Conservation (phyloP, 1,140 invertebrate genomes). For the Caenorhabditis elegans region DNA sequence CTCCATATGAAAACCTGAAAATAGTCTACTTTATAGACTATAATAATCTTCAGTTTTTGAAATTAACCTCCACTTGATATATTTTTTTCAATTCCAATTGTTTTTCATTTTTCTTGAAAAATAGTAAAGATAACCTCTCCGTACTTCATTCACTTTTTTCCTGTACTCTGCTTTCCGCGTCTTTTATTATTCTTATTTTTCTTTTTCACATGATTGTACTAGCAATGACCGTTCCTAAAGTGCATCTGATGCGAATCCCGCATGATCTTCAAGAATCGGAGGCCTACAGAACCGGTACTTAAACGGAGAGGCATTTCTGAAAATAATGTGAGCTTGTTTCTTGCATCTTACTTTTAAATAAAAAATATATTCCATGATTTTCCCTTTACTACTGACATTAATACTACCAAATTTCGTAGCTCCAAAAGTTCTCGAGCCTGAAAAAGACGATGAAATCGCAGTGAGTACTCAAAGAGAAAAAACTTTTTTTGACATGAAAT, state of each 20-base stretch:
- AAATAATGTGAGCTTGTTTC: neutral
- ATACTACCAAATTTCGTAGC: too few species aligned
- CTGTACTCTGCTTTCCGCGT: neutral
- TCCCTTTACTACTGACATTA: neutral
- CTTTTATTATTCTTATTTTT: too few species aligned
- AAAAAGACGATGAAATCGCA: neutral
- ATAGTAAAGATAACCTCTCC: too few species aligned
- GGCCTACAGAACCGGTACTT: neutral
- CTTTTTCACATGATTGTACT: conserved; percentile 5
- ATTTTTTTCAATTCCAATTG: too few species aligned
- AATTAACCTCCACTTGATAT: too few species aligned
- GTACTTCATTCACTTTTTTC: neutral
- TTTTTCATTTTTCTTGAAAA: too few species aligned
- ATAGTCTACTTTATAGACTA: too few species aligned
- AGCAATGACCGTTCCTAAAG: neutral
- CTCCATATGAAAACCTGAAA: too few species aligned
- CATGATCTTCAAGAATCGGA: conserved; percentile 8
- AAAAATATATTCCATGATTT: neutral
- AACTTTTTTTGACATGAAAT: too few species aligned
- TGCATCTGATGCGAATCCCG: neutral
- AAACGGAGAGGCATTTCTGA: neutral
- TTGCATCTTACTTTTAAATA: neutral
- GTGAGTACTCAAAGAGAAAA: too few species aligned
- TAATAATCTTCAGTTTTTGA: too few species aligned
- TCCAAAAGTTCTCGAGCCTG: neutral